These are phyloP conservation scores for Cheiracanthium punctorium DNA, from an alignment of 2,888 invertebrate genomes.

Conservation along the genomic window DNA sequence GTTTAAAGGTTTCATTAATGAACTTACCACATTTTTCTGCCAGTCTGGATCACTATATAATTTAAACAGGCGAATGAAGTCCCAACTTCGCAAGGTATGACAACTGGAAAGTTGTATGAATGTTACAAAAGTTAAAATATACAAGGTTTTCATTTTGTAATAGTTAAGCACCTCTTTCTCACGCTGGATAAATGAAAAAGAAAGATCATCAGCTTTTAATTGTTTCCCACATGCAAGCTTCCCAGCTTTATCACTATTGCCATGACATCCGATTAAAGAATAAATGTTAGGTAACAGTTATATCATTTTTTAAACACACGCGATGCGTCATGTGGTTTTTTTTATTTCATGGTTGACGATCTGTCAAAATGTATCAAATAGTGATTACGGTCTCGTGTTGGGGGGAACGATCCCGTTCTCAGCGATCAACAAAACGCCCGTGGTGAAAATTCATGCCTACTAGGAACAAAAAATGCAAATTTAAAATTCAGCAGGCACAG, in stretches of 20 bases:
- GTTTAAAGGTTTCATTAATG: too few relatives aligned
- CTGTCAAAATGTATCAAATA: too few relatives aligned
- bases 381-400: too few relatives aligned
- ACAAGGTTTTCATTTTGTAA: neutral
- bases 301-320: neutral
- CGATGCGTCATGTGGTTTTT: neutral
- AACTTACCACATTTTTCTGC: conserved; percentile 43
- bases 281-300: neutral
- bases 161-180: neutral
- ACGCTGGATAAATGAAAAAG: neutral
- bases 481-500: too few relatives aligned
- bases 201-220: neutral
- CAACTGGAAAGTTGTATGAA: neutral
- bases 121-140: conserved; percentile 23
- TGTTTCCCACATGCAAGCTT: neutral
- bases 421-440: too few relatives aligned
- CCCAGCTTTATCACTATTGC: neutral
- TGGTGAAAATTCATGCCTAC: too few relatives aligned
- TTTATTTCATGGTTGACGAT: too few relatives aligned
- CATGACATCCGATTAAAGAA: neutral
- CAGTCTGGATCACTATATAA: conserved; percentile 33
- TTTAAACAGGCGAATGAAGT: conserved; percentile 9
- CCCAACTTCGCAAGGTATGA: neutral
- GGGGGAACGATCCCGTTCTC: too few relatives aligned
- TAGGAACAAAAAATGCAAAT: too few relatives aligned